phyloP scores from a whole-genome alignment of 2,797 vertebrate genomes.

The Molothrus ater region DNA sequence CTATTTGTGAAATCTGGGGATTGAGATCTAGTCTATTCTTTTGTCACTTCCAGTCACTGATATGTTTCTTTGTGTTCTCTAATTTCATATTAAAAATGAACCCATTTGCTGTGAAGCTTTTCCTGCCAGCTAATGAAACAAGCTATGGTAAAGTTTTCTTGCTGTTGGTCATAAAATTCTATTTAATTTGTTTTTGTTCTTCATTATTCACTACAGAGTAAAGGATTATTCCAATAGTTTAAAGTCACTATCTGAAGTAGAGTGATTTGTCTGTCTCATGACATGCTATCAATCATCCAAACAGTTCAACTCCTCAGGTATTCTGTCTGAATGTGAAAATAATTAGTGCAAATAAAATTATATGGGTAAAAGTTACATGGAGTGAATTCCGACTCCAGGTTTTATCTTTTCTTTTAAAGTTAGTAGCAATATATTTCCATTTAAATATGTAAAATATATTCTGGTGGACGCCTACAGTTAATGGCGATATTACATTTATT shows the following conservation, averaged over 20 bases:
- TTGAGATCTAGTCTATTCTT: not conserved
- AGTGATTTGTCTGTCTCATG: not conserved
- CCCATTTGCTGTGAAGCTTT: not conserved
- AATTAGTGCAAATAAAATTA: conserved; percentile 28
- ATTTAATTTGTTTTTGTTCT: not conserved
- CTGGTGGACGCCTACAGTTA: not conserved
- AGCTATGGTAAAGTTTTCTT: not conserved
- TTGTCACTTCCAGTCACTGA: not conserved
- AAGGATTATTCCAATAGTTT: not conserved
- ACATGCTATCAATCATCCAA: not conserved
- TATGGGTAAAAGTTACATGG: not conserved
- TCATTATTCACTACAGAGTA: not conserved
- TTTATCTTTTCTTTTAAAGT: not conserved
- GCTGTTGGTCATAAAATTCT: not conserved
- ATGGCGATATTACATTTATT: not conserved
- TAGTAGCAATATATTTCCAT: not conserved
- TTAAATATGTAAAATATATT: not conserved
- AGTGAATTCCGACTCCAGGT: not conserved
- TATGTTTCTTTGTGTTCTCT: not conserved
- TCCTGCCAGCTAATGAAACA: not conserved
- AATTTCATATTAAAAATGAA: not conserved
- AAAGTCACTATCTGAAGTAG: not conserved
- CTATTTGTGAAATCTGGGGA: not conserved
- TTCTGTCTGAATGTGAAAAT: conserved; percentile 1
- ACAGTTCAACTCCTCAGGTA: not conserved